Base-by-base conservation (phyloP, 2,113 vertebrate species). In the Larimichthys crocea region DNA sequence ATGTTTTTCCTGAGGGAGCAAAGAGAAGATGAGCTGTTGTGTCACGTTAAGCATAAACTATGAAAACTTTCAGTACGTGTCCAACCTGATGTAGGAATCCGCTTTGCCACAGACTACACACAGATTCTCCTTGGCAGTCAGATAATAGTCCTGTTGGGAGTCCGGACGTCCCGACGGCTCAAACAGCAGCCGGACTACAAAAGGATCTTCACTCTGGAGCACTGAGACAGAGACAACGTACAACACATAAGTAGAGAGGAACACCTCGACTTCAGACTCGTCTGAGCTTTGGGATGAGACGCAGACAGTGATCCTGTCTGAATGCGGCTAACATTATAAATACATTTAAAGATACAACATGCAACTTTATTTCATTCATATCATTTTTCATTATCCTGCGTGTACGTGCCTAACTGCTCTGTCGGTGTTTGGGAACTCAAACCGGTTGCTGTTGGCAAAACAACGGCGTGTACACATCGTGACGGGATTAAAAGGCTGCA, bases 81-180 rank as follows among this genome's bases (percentile, higher is more conserved):
- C 96, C 83, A 42, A 99, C 98, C 98, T 96, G 87, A 99, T 99
- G 85, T 99, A 99, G 61, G 98, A 98, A 63, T 99, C 97, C 1
- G 91, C 95, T 93, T 97, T 99, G 56, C 98, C 98, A 69, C 98
- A 99, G 10, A 99, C 97, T 20, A 99, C 98, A 86, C 98, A 99
- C 0, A 99, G 92, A 70, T 99, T 99, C 93, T 99, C 96, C 92
- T 99, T 99, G 35, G 98, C 94, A 3, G 96, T 98, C 82, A 99
- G 94, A 19, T 99, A 99, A 78, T 99, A 99, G 92, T 99, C 98
- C 70, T 97, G 96, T 56, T 97, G 96, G 10, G 98, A 98, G 75
- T 99, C 98, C 0, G 98, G 98, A 19, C 98, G 97, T 71, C 98
- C 97, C 0, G 98, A 97, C 17, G 98, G 98, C 86, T 99, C 98